phyloP scores from a whole-genome alignment of 2,888 invertebrate genomes.

The Scotopteryx bipunctaria region DNA sequence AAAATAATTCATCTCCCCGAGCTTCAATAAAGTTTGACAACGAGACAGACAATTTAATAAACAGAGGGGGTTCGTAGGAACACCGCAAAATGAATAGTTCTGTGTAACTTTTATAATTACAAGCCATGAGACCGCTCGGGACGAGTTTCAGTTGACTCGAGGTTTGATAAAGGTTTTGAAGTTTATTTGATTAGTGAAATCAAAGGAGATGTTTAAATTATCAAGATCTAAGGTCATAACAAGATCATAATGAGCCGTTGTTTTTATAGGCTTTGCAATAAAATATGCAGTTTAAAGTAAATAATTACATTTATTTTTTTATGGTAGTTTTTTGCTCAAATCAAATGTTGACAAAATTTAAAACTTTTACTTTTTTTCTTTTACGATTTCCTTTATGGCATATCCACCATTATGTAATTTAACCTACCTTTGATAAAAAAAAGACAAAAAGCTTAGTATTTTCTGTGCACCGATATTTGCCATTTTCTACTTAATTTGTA shows the following conservation, averaged over 20 bases:
- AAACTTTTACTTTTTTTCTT: no score
- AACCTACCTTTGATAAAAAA: no score
- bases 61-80: neutral
- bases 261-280: no score
- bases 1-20: neutral
- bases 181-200: neutral
- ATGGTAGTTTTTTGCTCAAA: neutral
- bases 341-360: neutral
- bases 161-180: neutral
- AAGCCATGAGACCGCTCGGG: neutral
- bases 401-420: no score
- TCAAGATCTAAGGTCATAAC: no score
- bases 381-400: no score
- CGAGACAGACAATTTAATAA: constrained; percentile 6
- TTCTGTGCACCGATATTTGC: no score
- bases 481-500: no score
- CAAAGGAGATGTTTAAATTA: neutral
- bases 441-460: no score
- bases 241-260: no score
- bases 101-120: constrained; percentile 16
- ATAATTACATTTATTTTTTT: no score
- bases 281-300: no score
- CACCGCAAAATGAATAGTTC: constrained; percentile 10
- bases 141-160: constrained; percentile 1
- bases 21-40: constrained; percentile 4